Base-by-base conservation (phyloP, 2,888 invertebrate genomes). In the Polylopha cassiicola region DNA sequence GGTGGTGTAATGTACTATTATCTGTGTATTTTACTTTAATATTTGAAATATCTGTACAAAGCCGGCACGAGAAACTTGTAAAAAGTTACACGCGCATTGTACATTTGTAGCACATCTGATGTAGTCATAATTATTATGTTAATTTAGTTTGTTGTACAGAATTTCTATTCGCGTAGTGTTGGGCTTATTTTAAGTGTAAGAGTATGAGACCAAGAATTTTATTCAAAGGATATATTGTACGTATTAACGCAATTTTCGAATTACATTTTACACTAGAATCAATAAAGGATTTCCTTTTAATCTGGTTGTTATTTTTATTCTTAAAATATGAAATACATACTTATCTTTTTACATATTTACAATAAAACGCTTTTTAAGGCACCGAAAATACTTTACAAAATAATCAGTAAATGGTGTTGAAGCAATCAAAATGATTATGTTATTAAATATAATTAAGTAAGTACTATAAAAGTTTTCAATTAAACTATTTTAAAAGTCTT, bases 191-290 rank as follows among this genome's bases (percentile, higher is more conserved):
- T 75, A 77, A 73, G 67, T 65, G 55, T 84, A 80, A 82, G 74
- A 36, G 68, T 71, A 76, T 61, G 64, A 68, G 82, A 84, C 84
- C 82, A 84, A 81, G 75, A 77, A 72, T 78, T 77, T 78, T 79
- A 78, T 80, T 77, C 64, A 79, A 76, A 73, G 61, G 69, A 76
- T 74, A 75, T 77, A 78, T 75, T 79, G 78, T n/a, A n/a, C n/a
- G n/a, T 82, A 84, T 77, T 80, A 68, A 73, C 74, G 77, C 75
- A 78, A 79, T 84, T 85, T 85, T 85, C 75, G 78, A 82, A 81
- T 79, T 73, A 78, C 73, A 71, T 78, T 84, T 84, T 84, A 84
- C 81, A 80, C 76, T 78, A 80, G 73, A 74, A 82, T 85, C 84
- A 84, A 85, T 85, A 82, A 85, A 85, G 73, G 82, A 82, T 80